phyloP scores from a whole-genome alignment of 2,888 invertebrate genomes.

The Zonitis immaculata region DNA sequence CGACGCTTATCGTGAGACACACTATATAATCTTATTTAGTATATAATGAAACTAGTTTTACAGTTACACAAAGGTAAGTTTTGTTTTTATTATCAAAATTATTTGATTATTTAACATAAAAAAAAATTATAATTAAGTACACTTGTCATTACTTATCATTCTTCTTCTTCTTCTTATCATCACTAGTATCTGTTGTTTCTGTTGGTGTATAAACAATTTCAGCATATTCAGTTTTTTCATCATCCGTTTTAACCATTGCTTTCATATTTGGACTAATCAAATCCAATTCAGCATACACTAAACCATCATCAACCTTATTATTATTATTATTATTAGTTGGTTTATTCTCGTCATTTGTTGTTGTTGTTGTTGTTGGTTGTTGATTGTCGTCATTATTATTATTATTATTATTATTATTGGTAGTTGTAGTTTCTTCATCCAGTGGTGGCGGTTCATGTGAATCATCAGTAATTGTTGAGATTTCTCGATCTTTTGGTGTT shows the following conservation, averaged over 20 bases:
- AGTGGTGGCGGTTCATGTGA: slow-evolving; percentile 8
- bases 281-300: slow-evolving; percentile 71
- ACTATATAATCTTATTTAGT: no score
- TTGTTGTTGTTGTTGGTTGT: slow-evolving; percentile 9
- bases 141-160: neutral
- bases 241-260: slow-evolving; percentile 49
- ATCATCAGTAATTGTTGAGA: slow-evolving; percentile 19
- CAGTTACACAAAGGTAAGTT: no score
- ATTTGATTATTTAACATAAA: neutral
- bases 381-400: slow-evolving; percentile 20
- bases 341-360: slow-evolving; percentile 15
- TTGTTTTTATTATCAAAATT: no score
- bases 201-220: slow-evolving; percentile 71
- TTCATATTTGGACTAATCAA: slow-evolving; percentile 50
- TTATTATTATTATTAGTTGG: slow-evolving; percentile 8
- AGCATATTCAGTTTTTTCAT: slow-evolving; percentile 68
- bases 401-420: slow-evolving; percentile 27
- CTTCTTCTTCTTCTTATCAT: neutral
- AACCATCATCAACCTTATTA: slow-evolving; percentile 41
- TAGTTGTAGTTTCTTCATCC: slow-evolving; percentile 19
- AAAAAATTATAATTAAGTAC: neutral
- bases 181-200: slow-evolving; percentile 1
- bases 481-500: slow-evolving; percentile 28
- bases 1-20: no score
- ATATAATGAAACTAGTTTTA: no score